Evolutionary conservation across 2,113 vertebrate genomes (phyloP).

Genomic region (Lathamus discolor): DNA sequence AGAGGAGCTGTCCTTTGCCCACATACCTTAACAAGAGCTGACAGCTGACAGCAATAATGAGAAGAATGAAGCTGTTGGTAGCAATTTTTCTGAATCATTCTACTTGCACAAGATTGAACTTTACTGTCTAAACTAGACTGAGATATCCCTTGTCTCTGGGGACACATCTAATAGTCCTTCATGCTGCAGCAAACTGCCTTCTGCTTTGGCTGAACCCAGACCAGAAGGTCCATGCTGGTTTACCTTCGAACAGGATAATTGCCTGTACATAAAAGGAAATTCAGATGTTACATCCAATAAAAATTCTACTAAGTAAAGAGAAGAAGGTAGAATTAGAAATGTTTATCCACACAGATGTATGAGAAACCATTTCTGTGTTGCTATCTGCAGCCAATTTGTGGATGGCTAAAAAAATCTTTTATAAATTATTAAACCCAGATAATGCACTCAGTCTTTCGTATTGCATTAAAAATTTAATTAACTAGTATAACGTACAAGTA

Average conservation of each 20-base stretch:
- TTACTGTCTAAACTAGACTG: not conserved
- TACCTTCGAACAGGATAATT: not conserved
- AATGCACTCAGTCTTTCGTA: not conserved
- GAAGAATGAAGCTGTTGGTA: not conserved
- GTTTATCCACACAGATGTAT: not conserved
- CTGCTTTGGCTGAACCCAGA: not conserved
- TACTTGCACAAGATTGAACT: not conserved
- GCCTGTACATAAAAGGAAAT: not conserved
- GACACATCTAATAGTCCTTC: not conserved
- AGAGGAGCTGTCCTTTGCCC: not conserved
- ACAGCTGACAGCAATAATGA: not conserved
- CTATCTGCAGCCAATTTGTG: not conserved
- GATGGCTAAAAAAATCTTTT: not conserved
- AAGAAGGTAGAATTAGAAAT: not conserved
- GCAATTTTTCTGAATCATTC: not conserved
- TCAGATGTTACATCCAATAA: not conserved
- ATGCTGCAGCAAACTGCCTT: not conserved
- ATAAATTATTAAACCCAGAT: conserved; percentile 1
- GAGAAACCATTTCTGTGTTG: not conserved
- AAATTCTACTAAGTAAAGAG: not conserved
- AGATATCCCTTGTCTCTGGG: not conserved
- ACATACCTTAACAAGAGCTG: not conserved
- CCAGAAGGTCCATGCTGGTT: not conserved
- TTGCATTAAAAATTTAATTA: conserved; percentile 29
- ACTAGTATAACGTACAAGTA: not conserved